These are phyloP conservation scores for Physeter macrocephalus DNA, from an alignment of 2,113 vertebrate genomes.

Conservation along the genomic window DNA sequence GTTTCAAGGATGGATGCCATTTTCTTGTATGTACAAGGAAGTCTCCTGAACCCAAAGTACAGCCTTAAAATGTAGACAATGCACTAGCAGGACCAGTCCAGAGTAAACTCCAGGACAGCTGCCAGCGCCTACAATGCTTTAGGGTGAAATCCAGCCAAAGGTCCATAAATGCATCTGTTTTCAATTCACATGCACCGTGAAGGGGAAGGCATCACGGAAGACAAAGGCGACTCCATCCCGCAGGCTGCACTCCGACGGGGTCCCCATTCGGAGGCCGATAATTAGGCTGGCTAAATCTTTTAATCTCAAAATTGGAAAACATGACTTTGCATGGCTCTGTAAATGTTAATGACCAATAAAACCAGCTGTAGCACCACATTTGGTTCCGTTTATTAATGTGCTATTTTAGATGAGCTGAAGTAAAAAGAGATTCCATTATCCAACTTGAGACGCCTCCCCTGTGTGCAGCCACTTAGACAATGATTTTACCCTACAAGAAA, in stretches of 20 bases:
- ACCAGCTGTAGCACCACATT: conserved; percentile 61
- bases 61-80: background rate
- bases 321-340: conserved; percentile 66
- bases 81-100: too few species aligned
- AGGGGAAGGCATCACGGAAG: background rate
- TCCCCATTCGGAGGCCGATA: conserved; percentile 41
- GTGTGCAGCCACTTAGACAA: background rate
- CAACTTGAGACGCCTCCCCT: conserved; percentile 26
- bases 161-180: background rate
- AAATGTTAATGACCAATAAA: conserved; percentile 71
- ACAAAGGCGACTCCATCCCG: background rate
- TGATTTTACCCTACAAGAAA: conserved; percentile 50
- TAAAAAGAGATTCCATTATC: conserved; percentile 55
- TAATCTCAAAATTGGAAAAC: conserved; percentile 68
- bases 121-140: background rate
- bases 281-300: conserved; percentile 58
- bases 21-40: background rate
- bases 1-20: background rate
- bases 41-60: background rate
- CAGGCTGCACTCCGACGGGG: background rate
- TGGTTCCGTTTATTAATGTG: conserved; percentile 69
- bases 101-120: background rate
- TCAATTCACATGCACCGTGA: conserved; percentile 22
- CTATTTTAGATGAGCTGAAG: conserved; percentile 58
- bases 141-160: background rate